Conservation (phyloP, 2,888 invertebrate genomes). For the Tenthredo distinguenda region DNA sequence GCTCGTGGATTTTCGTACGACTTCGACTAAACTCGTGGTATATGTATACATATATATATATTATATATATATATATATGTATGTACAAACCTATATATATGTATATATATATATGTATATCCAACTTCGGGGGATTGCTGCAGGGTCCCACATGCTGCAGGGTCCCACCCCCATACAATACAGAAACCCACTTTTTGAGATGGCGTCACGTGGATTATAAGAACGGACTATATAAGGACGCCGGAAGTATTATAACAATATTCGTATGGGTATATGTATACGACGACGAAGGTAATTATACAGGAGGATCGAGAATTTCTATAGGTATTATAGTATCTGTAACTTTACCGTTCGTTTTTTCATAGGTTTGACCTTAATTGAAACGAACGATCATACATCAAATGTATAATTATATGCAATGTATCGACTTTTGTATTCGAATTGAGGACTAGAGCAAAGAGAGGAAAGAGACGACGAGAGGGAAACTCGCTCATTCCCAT, state of each 20-base stretch:
- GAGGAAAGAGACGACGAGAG: neutral
- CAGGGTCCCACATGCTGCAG: neutral
- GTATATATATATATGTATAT: neutral
- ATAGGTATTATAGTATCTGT: neutral
- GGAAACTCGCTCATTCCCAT: slow-evolving; percentile 1
- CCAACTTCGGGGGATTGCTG: neutral
- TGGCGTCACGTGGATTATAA: neutral
- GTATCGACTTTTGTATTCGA: neutral
- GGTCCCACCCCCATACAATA: slow-evolving; percentile 1
- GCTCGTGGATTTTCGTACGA: slow-evolving; percentile 29
- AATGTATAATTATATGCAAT: neutral
- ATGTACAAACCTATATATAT: too few species aligned
- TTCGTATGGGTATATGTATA: neutral
- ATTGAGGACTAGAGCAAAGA: neutral
- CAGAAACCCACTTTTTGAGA: neutral
- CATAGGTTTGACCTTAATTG: too few species aligned
- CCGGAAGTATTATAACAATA: neutral
- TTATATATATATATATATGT: neutral
- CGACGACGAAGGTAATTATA: neutral
- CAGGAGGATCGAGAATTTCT: neutral
- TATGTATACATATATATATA: neutral
- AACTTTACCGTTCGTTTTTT: neutral
- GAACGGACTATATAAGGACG: neutral
- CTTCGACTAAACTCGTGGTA: slow-evolving; percentile 10
- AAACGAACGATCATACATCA: too few species aligned